A percentile compares a stretch with the other conserved stretches of the same genome.
phyloP scores from a whole-genome alignment of 1,140 invertebrate genomes.

The Pteromalus puparum region DNA sequence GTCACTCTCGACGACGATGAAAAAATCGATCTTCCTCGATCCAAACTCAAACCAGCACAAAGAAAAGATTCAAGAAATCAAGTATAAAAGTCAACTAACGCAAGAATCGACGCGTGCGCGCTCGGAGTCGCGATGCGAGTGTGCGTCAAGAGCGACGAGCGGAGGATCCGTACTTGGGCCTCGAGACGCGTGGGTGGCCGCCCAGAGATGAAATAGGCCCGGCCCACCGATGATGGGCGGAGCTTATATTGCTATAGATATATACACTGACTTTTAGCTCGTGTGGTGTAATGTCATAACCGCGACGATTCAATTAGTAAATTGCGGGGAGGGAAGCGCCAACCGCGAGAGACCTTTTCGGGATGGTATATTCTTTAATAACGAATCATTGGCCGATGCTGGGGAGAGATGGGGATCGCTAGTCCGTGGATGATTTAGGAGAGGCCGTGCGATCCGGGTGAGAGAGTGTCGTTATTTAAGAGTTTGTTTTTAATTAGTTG shows the following conservation, averaged over 20 bases:
- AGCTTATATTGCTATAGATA: constrained; percentile 12
- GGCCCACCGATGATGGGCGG: constrained; percentile 53
- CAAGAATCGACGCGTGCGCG: constrained; percentile 59
- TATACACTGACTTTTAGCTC: neutral
- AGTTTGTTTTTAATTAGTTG: no score
- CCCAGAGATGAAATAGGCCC: constrained; percentile 31
- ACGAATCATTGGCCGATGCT: neutral
- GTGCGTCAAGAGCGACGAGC: constrained; percentile 17
- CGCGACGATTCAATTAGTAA: constrained; percentile 71
- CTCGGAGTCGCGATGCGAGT: constrained; percentile 55
- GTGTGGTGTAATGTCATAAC: neutral
- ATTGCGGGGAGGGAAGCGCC: constrained; percentile 57
- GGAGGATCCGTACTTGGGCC: constrained; percentile 27
- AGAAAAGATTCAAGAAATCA: no score
- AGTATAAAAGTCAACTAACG: neutral
- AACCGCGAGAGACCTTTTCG: neutral
- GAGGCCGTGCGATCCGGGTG: no score
- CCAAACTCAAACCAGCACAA: neutral
- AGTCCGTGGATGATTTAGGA: constrained; percentile 19
- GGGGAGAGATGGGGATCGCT: neutral
- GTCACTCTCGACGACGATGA: no score
- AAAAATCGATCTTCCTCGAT: no score
- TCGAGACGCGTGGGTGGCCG: constrained; percentile 54
- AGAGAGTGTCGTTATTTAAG: no score
- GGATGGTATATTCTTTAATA: constrained; percentile 22